phyloP scores from a whole-genome alignment of 2,113 vertebrate species.

The Hemiscyllium ocellatum region DNA sequence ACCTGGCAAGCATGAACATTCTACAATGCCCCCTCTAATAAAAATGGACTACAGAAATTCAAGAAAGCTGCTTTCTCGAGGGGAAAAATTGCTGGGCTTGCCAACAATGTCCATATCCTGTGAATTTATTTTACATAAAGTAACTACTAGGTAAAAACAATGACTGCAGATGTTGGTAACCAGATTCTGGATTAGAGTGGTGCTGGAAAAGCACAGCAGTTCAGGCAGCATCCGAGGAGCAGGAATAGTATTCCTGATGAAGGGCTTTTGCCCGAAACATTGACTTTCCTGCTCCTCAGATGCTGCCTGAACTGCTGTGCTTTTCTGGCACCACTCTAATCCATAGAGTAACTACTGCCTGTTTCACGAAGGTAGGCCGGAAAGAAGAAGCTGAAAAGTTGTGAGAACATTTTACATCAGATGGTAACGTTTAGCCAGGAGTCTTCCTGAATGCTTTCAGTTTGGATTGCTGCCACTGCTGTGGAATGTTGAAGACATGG shows the following conservation, averaged over 20 bases:
- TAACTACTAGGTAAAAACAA: too few relatives aligned
- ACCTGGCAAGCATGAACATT: too few relatives aligned
- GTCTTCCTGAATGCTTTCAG: not conserved
- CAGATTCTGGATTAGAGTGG: too few relatives aligned
- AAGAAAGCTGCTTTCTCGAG: not conserved
- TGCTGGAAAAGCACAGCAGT: too few relatives aligned
- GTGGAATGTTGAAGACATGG: not conserved
- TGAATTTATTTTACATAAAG: not conserved
- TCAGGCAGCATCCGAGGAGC: too few relatives aligned
- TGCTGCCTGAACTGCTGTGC: too few relatives aligned
- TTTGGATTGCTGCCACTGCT: not conserved
- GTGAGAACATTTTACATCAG: not conserved
- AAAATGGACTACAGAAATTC: not conserved
- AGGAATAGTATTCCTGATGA: too few relatives aligned
- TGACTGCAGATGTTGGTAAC: too few relatives aligned
- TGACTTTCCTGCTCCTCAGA: too few relatives aligned
- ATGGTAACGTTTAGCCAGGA: not conserved
- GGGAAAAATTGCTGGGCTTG: not conserved
- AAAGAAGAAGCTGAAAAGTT: not conserved
- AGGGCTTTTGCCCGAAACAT: too few relatives aligned
- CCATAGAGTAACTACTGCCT: not conserved
- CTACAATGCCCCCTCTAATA: not conserved
- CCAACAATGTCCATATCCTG: not conserved
- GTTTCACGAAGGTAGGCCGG: not conserved
- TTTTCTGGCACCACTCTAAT: too few relatives aligned